Evolutionary conservation across 2,797 vertebrate species (phyloP).

Genomic region (Pipistrellus nathusii): DNA sequence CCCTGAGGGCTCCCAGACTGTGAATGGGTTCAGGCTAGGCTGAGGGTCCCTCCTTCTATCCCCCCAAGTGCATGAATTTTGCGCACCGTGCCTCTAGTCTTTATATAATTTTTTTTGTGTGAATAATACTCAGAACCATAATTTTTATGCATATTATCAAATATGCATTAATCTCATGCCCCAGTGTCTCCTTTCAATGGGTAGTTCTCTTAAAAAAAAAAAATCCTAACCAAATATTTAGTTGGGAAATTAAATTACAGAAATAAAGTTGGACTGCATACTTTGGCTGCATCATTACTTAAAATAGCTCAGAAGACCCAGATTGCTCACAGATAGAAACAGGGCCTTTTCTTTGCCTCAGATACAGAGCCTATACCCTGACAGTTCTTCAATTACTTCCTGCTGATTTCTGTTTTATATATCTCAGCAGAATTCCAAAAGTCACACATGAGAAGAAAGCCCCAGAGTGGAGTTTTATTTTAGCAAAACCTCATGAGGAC

Average conservation of each 20-base stretch:
- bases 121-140: conserved; percentile 6
- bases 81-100: background rate
- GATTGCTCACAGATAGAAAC: conserved; percentile 17
- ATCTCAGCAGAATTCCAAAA: conserved; percentile 69
- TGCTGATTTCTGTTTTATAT: conserved; percentile 58
- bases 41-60: fast-evolving
- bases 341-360: background rate
- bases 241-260: conserved; percentile 18
- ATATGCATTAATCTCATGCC: background rate
- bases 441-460: conserved; percentile 14
- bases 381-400: background rate
- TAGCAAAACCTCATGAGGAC: conserved; percentile 10
- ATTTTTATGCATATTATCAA: background rate
- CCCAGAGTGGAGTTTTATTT: conserved; percentile 66
- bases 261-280: conserved; percentile 37
- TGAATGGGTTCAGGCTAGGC: no score
- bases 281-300: background rate
- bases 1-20: no score
- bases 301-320: conserved; percentile 5
- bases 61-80: no score
- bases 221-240: background rate
- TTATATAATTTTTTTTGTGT: background rate
- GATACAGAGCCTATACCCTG: background rate
- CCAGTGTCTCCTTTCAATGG: background rate
- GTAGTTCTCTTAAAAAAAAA: background rate